Conservation (phyloP, 2,797 vertebrate genomes). For the Phalanger gymnotis region DNA sequence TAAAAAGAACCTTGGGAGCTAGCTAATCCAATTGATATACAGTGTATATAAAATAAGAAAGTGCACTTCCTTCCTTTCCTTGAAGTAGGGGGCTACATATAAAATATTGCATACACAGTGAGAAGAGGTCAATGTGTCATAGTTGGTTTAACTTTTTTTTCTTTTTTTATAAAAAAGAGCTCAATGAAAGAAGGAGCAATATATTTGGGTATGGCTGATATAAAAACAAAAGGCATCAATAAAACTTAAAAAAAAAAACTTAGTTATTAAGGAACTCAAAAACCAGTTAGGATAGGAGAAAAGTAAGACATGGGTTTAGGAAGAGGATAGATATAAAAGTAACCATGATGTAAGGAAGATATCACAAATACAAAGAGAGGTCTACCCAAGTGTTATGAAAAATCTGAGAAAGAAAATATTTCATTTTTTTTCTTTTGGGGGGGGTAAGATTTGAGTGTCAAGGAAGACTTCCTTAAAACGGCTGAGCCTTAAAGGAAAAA, state of each 20-base stretch:
- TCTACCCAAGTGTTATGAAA: background rate
- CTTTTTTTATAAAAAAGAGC: too few species aligned
- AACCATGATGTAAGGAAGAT: background rate
- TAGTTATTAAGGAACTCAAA: background rate
- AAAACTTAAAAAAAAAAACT: background rate
- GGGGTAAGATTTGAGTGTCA: background rate
- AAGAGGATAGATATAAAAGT: background rate
- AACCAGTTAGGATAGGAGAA: background rate
- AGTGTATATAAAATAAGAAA: background rate
- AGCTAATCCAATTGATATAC: background rate
- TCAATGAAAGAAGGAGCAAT: background rate
- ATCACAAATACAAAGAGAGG: background rate
- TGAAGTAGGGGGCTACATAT: background rate
- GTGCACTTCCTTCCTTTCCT: background rate
- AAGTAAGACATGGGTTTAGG: background rate
- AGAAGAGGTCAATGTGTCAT: too few species aligned
- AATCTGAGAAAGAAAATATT: background rate
- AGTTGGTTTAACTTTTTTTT: too few species aligned
- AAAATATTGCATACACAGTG: too few species aligned
- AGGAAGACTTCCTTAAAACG: background rate
- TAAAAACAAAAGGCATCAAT: background rate
- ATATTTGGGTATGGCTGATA: background rate
- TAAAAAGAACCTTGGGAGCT: background rate
- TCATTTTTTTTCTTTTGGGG: background rate
- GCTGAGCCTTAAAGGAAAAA: background rate